A percentile compares a stretch with the other conserved stretches of the same genome.
Evolutionary conservation across 1,140 invertebrate species (phyloP).

Genomic region (Andricus grossulariae): DNA sequence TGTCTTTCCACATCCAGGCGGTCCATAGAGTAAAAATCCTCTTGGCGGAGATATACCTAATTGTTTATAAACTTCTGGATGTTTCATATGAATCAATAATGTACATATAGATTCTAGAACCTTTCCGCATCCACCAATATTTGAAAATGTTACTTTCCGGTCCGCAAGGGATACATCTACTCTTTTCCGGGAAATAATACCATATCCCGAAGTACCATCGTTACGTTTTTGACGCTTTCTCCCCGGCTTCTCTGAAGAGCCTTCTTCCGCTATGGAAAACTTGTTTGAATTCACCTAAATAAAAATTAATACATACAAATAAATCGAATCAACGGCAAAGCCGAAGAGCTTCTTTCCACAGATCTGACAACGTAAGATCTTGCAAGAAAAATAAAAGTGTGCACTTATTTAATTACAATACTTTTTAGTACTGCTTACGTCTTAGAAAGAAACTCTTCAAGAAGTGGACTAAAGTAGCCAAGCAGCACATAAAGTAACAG

Average conservation of each 20-base stretch:
- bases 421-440: background rate
- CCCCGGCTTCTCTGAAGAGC: slow-evolving; percentile 49
- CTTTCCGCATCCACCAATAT: slow-evolving; percentile 86
- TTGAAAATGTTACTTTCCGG: slow-evolving; percentile 80
- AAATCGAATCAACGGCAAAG: background rate
- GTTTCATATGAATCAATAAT: slow-evolving; percentile 87
- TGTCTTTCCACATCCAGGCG: slow-evolving; percentile 95
- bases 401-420: background rate
- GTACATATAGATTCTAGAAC: slow-evolving; percentile 87
- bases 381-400: background rate
- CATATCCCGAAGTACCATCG: slow-evolving; percentile 69
- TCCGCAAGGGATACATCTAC: slow-evolving; percentile 58
- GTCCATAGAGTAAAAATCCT: slow-evolving; percentile 92
- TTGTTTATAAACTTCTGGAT: slow-evolving; percentile 87
- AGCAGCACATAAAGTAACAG: too few species aligned
- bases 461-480: too few species aligned
- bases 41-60: slow-evolving; percentile 88
- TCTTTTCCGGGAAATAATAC: slow-evolving; percentile 54
- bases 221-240: slow-evolving; percentile 73
- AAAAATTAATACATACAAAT: background rate
- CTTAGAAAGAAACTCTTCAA: background rate
- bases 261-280: background rate
- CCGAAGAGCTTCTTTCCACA: background rate
- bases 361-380: background rate
- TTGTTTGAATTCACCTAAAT: slow-evolving; percentile 9